A percentile compares a stretch with the other conserved stretches of the same genome.
These are phyloP conservation scores for Solea senegalensis DNA, from an alignment of 2,113 vertebrate genomes.

Conservation along the genomic window DNA sequence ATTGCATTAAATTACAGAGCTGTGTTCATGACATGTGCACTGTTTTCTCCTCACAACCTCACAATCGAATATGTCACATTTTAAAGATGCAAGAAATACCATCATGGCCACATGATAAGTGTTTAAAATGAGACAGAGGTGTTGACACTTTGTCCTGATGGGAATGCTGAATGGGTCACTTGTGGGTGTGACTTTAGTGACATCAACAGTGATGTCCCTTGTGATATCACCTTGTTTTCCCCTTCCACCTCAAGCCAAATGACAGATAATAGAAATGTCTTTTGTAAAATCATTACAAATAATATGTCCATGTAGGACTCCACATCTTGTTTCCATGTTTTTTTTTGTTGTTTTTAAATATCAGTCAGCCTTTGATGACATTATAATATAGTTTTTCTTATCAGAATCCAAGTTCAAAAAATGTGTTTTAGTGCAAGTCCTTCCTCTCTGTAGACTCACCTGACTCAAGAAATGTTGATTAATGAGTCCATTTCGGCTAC, in stretches of 20 bases:
- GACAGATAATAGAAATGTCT: not conserved
- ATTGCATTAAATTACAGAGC: not conserved
- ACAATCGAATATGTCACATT: not conserved
- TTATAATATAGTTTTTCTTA: not conserved
- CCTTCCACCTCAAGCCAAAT: not conserved
- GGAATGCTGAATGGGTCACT: not conserved
- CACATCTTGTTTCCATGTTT: not conserved
- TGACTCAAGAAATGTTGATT: conserved; percentile 29
- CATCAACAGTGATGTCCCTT: too few species aligned
- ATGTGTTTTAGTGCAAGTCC: not conserved
- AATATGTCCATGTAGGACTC: too few species aligned
- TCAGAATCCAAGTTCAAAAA: not conserved
- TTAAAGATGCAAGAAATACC: not conserved
- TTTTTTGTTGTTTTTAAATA: not conserved
- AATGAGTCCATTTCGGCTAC: conserved; percentile 19
- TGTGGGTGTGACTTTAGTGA: not conserved
- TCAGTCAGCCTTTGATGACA: not conserved
- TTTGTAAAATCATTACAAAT: not conserved
- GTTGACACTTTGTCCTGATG: too few species aligned
- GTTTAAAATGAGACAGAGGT: not conserved
- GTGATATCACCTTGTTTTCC: not conserved
- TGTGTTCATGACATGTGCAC: not conserved
- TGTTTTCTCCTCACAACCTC: not conserved
- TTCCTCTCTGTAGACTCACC: not conserved
- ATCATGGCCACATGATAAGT: not conserved